Conservation (phyloP, 2,797 vertebrate genomes). For the Prionace glauca region DNA sequence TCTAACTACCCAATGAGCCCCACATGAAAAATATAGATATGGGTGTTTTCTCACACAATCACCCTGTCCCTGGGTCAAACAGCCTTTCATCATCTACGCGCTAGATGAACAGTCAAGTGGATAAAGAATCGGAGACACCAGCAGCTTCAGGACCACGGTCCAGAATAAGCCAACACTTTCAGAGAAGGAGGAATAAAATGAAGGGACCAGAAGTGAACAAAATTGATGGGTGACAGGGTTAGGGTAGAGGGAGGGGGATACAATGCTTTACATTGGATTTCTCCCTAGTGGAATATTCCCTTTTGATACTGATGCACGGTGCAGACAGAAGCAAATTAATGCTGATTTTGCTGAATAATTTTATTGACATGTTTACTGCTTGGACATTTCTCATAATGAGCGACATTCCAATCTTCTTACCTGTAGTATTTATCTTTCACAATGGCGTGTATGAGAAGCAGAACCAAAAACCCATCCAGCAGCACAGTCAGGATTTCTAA, state of each 20-base stretch:
- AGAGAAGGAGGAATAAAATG: neutral
- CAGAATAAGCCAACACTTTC: neutral
- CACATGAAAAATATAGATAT: neutral
- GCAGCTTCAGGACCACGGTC: neutral
- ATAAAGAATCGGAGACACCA: neutral
- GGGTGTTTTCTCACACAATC: neutral
- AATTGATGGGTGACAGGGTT: neutral
- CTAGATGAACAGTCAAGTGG: neutral
- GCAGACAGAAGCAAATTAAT: neutral
- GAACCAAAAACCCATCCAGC: constrained; percentile 53
- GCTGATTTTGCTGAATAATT: neutral
- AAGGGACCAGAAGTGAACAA: neutral
- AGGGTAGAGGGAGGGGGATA: neutral
- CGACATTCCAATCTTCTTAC: constrained; percentile 44
- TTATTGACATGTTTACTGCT: neutral
- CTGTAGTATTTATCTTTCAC: constrained; percentile 61
- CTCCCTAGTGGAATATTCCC: neutral
- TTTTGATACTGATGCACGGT: neutral
- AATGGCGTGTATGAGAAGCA: constrained; percentile 59
- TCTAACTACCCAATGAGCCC: neutral
- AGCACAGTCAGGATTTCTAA: constrained; percentile 61
- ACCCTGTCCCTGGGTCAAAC: neutral
- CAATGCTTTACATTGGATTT: neutral
- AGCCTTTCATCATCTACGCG: neutral
- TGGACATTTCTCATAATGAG: neutral